Percentiles rank a stretch among this genome's conserved stretches.
These are phyloP conservation scores for Tillus elongatus DNA, from an alignment of 2,888 invertebrate species.

Conservation along the genomic window DNA sequence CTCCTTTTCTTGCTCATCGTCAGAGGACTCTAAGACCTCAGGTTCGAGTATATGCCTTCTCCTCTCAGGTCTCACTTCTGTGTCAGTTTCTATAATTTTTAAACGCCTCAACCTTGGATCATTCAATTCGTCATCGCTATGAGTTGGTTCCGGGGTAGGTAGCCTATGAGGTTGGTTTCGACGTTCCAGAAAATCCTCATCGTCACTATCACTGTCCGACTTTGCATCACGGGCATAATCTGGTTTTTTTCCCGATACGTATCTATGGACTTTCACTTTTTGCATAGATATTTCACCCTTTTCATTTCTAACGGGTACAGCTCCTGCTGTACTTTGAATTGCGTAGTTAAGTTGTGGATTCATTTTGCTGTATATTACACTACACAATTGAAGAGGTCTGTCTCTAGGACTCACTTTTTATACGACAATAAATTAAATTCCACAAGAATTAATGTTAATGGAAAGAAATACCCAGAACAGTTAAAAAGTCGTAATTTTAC, in stretches of 20 bases:
- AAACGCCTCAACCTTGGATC: slow-evolving; percentile 76
- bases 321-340: slow-evolving; percentile 94
- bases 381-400: too few relatives aligned
- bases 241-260: slow-evolving; percentile 95
- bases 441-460: too few relatives aligned
- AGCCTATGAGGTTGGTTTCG: slow-evolving; percentile 39
- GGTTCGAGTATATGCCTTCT: slow-evolving; percentile 60
- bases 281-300: slow-evolving; percentile 99
- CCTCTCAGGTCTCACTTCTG: slow-evolving; percentile 48
- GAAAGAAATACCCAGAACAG: too few relatives aligned
- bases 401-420: too few relatives aligned
- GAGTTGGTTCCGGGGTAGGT: slow-evolving; percentile 32
- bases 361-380: too few relatives aligned
- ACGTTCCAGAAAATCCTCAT: slow-evolving; percentile 74
- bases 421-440: too few relatives aligned
- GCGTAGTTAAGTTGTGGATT: slow-evolving; percentile 52
- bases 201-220: slow-evolving; percentile 82
- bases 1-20: slow-evolving; percentile 49
- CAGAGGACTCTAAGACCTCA: slow-evolving; percentile 54
- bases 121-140: slow-evolving; percentile 50
- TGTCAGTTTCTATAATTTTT: slow-evolving; percentile 44
- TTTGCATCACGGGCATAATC: slow-evolving; percentile 85
- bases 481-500: too few relatives aligned
- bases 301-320: slow-evolving; percentile 92
- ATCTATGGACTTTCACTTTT: slow-evolving; percentile 97